Evolutionary conservation across 2,113 vertebrate species (phyloP), one percentile per base, ranked within the genome.

Genomic region (Trogon melanurus): DNA sequence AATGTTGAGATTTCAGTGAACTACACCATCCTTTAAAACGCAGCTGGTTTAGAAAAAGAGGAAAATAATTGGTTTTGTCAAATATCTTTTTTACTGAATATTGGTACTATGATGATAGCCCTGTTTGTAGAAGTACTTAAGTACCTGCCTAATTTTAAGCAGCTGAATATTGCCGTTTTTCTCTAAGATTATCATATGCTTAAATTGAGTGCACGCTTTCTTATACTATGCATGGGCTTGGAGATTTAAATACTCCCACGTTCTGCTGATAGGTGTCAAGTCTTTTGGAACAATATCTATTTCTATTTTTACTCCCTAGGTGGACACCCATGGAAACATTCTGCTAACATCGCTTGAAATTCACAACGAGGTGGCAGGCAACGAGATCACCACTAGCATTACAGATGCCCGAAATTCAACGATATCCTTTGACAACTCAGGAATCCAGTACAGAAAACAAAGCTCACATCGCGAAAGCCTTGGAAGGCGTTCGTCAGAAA

Each of bases 291-390:
- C 65, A 62, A 57, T 38, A n/a, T 45, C 8, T 79, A 16, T 61
- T 80, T 89, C 81, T 94, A 1, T 73, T 89, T 95, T 89, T 91
- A 8, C n/a, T 34, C 15, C 38, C 25, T 74, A 99, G 99, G 98
- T 99, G 97, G 99, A 99, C 89, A 98, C 99, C 82, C 99, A 99
- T 79, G 99, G 99, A 85, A 99, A 99, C 67, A 99, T 99, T 95
- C 97, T 99, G 82, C 97, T 99, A 81, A 99, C 99, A 21, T 99
- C 99, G 0, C 98, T 99, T 97, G 99, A 99, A 98, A 99, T 99
- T 95, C 99, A 99, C 98, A 99, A 99, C 1, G 99, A 99, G 95
- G 98, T 99, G 94, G 98, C 98, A 47, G 98, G 98, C 56, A 99
- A 99, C 2, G 99, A 99, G 97, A 95, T 99, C 67, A 98, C 98